Evolutionary conservation across 2,888 invertebrate species (phyloP), one percentile per base, ranked within the genome.

Genomic region (Athalia rosae): DNA sequence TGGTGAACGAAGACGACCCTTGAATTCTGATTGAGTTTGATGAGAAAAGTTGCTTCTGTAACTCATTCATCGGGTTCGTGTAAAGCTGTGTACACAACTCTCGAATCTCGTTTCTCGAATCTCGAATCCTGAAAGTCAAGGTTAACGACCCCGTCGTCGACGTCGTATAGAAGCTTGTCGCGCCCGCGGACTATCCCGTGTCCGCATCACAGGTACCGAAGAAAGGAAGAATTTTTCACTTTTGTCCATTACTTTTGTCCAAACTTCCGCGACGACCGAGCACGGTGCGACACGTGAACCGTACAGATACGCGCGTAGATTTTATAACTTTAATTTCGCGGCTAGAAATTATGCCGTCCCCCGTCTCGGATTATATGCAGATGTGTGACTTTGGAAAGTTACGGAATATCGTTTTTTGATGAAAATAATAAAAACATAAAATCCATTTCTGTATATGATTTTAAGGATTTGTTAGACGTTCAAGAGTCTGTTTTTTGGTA

Each of bases 1-100:
- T 28, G 28, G 28, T 28, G 28, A 28, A 28, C 50, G 45, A 56
- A 58, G 74, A 74, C 74, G 74, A 74, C 62, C 61, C 74, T 74
- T 74, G 74, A 74, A 74, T 74, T 62, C 28, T 74, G 59, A 74
- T 74, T 61, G 66, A 61, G 74, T 74, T 61, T 74, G 74, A 74
- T 41, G 74, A 74, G 74, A 74, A 62, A 62, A 71, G 71, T 58
- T 71, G 58, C 58, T 71, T 71, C 71, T 71, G 71, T 41, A 45
- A 71, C 56, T 69, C 69, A 73, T 74, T 62, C 61, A 74, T 62
- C 74, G 50, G 48, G 15, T 41, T 58, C 58, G 64, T 13, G 47
- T 13, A 64, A 47, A 62, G 13, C 7, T 13, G 43, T 64, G 53
- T 67, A 67, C 28, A 15, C 50, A 50, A 59, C 71, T 71, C 71